A percentile compares a stretch with the other conserved stretches of the same genome.
Conservation (phyloP, 2,888 invertebrate species). For the Hirudinaria manillensis region DNA sequence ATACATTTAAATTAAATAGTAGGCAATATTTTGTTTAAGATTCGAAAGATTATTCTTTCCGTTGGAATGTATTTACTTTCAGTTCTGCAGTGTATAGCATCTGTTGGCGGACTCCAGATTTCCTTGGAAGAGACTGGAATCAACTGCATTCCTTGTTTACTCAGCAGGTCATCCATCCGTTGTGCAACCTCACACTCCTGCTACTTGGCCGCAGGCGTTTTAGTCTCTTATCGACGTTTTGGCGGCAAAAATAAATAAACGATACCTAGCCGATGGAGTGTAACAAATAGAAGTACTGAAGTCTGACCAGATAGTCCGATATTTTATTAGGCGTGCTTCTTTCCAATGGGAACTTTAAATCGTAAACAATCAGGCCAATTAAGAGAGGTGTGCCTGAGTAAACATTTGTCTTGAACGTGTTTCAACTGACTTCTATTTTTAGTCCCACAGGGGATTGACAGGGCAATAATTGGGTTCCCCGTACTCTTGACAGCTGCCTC, state of each 20-base stretch:
- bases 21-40: too few relatives aligned
- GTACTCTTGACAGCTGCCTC: background rate
- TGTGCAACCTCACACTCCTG: slow-evolving; percentile 2
- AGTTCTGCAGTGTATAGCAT: too few relatives aligned
- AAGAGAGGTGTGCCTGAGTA: background rate
- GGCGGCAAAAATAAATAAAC: slow-evolving; percentile 5
- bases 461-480: slow-evolving; percentile 13
- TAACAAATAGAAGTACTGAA: slow-evolving; percentile 2
- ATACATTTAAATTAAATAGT: too few relatives aligned
- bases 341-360: background rate
- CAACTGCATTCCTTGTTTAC: slow-evolving; percentile 3
- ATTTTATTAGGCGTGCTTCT: too few relatives aligned
- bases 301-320: too few relatives aligned
- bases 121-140: too few relatives aligned
- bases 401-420: slow-evolving; percentile 11
- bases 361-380: slow-evolving; percentile 1
- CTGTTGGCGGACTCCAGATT: too few relatives aligned
- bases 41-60: too few relatives aligned
- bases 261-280: background rate
- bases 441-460: background rate
- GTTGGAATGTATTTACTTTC: too few relatives aligned
- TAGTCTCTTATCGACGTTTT: slow-evolving; percentile 1
- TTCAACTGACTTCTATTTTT: background rate
- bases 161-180: background rate
- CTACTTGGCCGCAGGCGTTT: background rate